Evolutionary conservation across 2,888 invertebrate genomes (phyloP).

Genomic region (Mesopsocus fuscifrons): DNA sequence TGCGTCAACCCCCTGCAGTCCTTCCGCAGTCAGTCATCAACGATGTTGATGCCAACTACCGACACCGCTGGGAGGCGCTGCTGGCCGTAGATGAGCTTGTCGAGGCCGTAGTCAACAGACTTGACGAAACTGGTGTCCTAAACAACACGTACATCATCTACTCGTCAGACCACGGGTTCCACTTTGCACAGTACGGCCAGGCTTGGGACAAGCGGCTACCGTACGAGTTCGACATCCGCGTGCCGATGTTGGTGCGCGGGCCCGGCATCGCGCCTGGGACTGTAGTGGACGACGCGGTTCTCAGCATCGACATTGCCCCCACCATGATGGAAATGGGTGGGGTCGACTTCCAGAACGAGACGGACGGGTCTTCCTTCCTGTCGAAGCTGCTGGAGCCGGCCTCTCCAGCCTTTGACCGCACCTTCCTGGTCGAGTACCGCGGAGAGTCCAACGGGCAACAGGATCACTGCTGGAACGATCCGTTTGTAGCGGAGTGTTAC

Average conservation of each 20-base stretch:
- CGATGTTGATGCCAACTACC: slow-evolving; percentile 47
- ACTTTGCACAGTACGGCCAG: slow-evolving; percentile 79
- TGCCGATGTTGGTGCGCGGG: slow-evolving; percentile 62
- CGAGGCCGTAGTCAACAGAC: slow-evolving; percentile 33
- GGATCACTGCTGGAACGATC: slow-evolving; percentile 40
- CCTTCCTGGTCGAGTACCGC: slow-evolving; percentile 57
- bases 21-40: slow-evolving; percentile 37
- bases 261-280: slow-evolving; percentile 37
- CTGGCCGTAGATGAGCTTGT: slow-evolving; percentile 76
- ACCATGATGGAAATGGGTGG: slow-evolving; percentile 59
- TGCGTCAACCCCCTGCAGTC: slow-evolving; percentile 43
- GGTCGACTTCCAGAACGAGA: slow-evolving; percentile 27
- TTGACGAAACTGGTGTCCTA: slow-evolving; percentile 33
- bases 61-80: slow-evolving; percentile 56
- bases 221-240: slow-evolving; percentile 71
- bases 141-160: slow-evolving; percentile 63
- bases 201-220: slow-evolving; percentile 78
- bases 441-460: slow-evolving; percentile 48
- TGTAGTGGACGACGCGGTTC: slow-evolving; percentile 33
- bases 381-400: slow-evolving; percentile 15
- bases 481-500: slow-evolving; percentile 42
- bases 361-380: slow-evolving; percentile 42
- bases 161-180: slow-evolving; percentile 81
- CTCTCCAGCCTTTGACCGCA: slow-evolving; percentile 23
- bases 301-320: slow-evolving; percentile 63